Conservation (phyloP, 2,113 vertebrate species). For the pig (Sus scrofa) region DNA sequence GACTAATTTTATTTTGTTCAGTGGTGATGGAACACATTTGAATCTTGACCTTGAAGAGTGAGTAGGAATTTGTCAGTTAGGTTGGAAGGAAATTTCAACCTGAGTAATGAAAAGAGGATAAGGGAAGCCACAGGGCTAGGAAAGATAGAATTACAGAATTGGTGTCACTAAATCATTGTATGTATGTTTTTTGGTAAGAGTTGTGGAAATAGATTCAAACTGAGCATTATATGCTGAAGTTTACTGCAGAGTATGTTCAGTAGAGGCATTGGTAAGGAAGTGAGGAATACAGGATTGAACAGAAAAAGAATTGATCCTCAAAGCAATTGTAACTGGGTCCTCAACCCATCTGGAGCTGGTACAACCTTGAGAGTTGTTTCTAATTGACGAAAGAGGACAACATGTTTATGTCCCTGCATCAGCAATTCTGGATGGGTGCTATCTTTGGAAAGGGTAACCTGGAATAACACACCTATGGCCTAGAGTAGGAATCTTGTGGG, state of each 20-base stretch:
- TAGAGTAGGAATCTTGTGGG: not conserved
- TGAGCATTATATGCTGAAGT: not conserved
- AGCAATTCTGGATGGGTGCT: not conserved
- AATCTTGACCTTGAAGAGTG: not conserved
- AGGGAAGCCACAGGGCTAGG: not conserved
- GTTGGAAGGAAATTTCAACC: not conserved
- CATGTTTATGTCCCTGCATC: not conserved
- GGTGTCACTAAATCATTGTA: not conserved
- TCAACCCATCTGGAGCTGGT: not conserved
- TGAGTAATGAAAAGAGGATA: not conserved
- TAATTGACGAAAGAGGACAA: not conserved
- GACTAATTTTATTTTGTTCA: not conserved
- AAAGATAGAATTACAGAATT: not conserved
- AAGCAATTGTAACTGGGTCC: not conserved
- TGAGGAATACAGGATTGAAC: not conserved
- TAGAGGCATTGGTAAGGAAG: not conserved
- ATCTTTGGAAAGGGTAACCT: not conserved
- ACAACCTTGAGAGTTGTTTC: not conserved
- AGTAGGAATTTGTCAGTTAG: not conserved
- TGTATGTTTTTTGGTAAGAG: not conserved
- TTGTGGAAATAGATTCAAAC: not conserved
- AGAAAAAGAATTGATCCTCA: not conserved
- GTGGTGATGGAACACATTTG: not conserved
- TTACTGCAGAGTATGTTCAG: not conserved
- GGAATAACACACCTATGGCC: not conserved